A percentile compares a stretch with the other conserved stretches of the same genome.
Conservation (phyloP, 2,797 vertebrate species). For the Pantherophis vulpinus region DNA sequence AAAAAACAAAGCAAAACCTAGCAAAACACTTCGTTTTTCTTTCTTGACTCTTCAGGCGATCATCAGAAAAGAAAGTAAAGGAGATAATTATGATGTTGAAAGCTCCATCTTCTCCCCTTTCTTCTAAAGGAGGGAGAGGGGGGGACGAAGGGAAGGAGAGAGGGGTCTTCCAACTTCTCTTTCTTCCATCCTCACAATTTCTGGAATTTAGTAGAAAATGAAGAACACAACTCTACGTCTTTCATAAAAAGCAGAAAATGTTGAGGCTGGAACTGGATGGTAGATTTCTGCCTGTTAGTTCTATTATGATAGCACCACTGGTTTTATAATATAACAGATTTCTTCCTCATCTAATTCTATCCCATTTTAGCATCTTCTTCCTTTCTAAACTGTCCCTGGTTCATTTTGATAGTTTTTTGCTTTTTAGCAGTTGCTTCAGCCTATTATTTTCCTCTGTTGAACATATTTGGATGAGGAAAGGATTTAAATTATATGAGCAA, state of each 20-base stretch:
- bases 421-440: background rate
- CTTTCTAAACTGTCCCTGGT: background rate
- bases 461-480: background rate
- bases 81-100: background rate
- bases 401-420: background rate
- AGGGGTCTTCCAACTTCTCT: background rate
- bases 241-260: background rate
- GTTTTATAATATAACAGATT: background rate
- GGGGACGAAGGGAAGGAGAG: fast-evolving
- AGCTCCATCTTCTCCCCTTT: background rate
- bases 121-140: background rate
- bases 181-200: background rate
- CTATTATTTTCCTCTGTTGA: background rate
- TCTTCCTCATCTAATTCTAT: background rate
- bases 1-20: too few relatives aligned
- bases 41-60: background rate
- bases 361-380: background rate
- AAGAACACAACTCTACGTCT: background rate
- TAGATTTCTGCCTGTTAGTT: background rate
- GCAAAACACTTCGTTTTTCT: background rate
- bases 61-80: background rate
- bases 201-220: background rate
- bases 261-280: background rate
- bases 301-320: background rate
- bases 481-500: background rate